Conservation (phyloP, 2,888 invertebrate genomes). For the Acrobasis repandana region DNA sequence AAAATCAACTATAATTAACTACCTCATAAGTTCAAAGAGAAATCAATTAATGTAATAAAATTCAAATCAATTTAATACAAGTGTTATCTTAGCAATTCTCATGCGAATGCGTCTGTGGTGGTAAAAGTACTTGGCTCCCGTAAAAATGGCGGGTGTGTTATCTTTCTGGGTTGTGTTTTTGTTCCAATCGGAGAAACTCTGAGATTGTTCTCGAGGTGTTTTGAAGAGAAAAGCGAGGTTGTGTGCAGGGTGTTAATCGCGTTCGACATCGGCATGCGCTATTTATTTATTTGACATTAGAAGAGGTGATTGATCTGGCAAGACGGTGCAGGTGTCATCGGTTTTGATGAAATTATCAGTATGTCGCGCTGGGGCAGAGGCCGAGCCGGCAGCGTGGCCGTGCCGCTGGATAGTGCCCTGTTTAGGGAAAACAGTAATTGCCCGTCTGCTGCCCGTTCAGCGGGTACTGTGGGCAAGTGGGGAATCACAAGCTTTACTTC, state of each 20-base stretch:
- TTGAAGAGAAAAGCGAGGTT: slow-evolving; percentile 38
- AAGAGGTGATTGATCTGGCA: slow-evolving; percentile 56
- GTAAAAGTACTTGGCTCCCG: slow-evolving; percentile 72
- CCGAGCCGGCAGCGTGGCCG: slow-evolving; percentile 83
- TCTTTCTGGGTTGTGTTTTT: slow-evolving; percentile 79
- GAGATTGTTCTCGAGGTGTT: slow-evolving; percentile 50
- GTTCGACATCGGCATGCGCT: slow-evolving; percentile 56
- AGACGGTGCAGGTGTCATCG: slow-evolving; percentile 71
- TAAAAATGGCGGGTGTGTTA: slow-evolving; percentile 83
- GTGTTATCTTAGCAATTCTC: slow-evolving; percentile 42
- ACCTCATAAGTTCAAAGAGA: slow-evolving; percentile 72
- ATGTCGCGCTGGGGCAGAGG: slow-evolving; percentile 87
- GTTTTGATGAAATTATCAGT: slow-evolving; percentile 79
- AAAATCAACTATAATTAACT: slow-evolving; percentile 59
- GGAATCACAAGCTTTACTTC: slow-evolving; percentile 97
- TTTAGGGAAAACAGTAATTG: slow-evolving; percentile 91
- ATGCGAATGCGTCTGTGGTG: slow-evolving; percentile 59
- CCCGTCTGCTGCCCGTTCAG: slow-evolving; percentile 93
- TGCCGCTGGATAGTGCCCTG: slow-evolving; percentile 85
- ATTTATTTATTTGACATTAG: slow-evolving; percentile 62
- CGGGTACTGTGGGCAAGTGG: slow-evolving; percentile 96
- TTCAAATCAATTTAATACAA: slow-evolving; percentile 48
- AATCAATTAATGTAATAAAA: slow-evolving; percentile 53
- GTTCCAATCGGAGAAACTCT: slow-evolving; percentile 65
- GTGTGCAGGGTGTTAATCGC: slow-evolving; percentile 38